A percentile compares a stretch with the other conserved stretches of the same genome.
phyloP scores from a whole-genome alignment of 2,797 vertebrate species.

The Gadopsis marmoratus region DNA sequence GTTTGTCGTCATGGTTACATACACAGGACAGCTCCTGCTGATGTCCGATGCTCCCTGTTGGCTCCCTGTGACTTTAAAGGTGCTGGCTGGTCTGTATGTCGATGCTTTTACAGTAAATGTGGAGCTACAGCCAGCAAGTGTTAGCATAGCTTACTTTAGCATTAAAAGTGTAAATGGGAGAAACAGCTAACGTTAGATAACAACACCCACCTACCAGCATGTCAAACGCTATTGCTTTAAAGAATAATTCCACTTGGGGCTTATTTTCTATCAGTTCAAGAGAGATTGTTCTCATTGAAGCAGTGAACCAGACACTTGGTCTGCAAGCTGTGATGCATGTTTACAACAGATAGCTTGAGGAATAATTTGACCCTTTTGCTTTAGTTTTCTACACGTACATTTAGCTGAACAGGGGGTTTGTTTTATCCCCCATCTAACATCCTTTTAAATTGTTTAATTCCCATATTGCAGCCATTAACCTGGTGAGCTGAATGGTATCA shows the following conservation, averaged over 20 bases:
- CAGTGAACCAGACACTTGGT: background rate
- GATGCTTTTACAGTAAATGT: background rate
- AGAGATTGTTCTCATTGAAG: too few relatives aligned
- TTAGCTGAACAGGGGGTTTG: background rate
- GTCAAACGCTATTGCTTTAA: background rate
- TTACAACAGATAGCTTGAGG: background rate
- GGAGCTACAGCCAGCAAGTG: background rate
- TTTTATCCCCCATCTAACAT: background rate
- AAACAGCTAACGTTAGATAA: background rate
- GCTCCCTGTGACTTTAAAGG: too few relatives aligned
- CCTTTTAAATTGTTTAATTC: background rate
- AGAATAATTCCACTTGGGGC: background rate
- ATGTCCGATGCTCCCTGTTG: too few relatives aligned
- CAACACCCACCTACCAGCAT: background rate
- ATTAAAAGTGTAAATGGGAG: background rate
- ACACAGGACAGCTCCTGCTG: too few relatives aligned
- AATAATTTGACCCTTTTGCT: background rate
- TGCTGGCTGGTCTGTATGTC: too few relatives aligned
- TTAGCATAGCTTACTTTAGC: background rate
- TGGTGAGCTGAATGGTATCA: background rate
- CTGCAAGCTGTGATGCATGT: background rate
- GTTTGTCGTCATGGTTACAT: background rate
- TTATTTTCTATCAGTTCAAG: background rate
- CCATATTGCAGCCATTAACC: background rate
- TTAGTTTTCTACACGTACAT: conserved; percentile 8